Evolutionary conservation across 2,888 invertebrate species (phyloP).

Genomic region (Euproctis similis): DNA sequence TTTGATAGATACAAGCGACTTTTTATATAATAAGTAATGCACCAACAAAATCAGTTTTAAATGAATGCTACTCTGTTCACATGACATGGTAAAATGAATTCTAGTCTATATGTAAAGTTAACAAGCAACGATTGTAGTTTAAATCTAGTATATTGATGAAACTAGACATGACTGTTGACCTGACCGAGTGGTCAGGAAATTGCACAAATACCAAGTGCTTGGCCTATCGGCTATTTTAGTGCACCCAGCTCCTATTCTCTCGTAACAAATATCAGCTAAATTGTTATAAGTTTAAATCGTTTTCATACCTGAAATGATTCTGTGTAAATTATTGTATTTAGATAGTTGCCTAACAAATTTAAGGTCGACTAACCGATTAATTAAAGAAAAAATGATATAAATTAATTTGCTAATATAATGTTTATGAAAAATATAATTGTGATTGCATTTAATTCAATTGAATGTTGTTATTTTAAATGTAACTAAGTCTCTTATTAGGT

Average conservation of each 20-base stretch:
- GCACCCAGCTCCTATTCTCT: constrained; percentile 6
- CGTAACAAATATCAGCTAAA: constrained; percentile 9
- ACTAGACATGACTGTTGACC: constrained; percentile 12
- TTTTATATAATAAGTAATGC: no score
- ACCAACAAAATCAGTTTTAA: no score
- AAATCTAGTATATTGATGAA: constrained; percentile 15
- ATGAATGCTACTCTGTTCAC: no score
- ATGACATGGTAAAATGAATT: no score
- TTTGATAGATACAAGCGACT: no score
- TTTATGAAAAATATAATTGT: no score
- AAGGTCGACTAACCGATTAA: background rate
- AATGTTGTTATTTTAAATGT: no score
- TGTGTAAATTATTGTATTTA: background rate
- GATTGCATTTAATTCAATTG: no score
- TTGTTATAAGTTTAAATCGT: constrained; percentile 2
- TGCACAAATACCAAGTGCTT: constrained; percentile 20
- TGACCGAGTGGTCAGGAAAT: constrained; percentile 20
- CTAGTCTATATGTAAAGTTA: no score
- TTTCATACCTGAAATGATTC: background rate
- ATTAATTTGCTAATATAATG: no score
- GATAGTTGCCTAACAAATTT: background rate
- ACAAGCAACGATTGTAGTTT: constrained; percentile 14
- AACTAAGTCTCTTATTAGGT: no score
- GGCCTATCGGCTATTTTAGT: constrained; percentile 18
- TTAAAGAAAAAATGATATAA: background rate